phyloP scores from a whole-genome alignment of 2,113 vertebrate genomes.

The Caranx ignobilis region DNA sequence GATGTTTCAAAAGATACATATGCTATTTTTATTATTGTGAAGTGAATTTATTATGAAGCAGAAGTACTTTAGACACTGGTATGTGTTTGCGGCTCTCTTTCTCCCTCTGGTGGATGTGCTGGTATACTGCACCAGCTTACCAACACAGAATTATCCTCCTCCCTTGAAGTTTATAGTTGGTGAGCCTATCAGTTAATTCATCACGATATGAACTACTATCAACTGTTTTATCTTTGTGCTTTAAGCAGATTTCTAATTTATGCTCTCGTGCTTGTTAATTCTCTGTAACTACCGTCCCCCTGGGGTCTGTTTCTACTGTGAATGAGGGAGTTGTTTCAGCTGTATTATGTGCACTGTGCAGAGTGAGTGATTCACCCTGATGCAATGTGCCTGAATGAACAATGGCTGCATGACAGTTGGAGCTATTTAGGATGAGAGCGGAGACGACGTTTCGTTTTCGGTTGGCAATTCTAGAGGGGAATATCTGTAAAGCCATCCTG shows the following conservation, averaged over 20 bases:
- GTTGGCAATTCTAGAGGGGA: not conserved
- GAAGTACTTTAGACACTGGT: not conserved
- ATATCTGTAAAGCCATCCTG: not conserved
- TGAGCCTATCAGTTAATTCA: constrained; percentile 21
- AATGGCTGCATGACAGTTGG: constrained; percentile 3
- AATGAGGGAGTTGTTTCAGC: constrained; percentile 69
- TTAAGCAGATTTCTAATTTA: constrained; percentile 42
- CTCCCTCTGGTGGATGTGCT: constrained; percentile 69
- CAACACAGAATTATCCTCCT: constrained; percentile 30
- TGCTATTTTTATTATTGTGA: not conserved
- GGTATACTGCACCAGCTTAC: constrained; percentile 47
- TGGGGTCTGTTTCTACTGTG: constrained; percentile 66
- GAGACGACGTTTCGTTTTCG: not conserved
- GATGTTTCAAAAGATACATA: constrained; percentile 31
- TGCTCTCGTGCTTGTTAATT: constrained; percentile 16
- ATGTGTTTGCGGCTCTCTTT: constrained; percentile 27
- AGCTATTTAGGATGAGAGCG: constrained; percentile 7
- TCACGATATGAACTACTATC: constrained; percentile 23
- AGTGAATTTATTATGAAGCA: not conserved
- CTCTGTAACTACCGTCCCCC: constrained; percentile 31
- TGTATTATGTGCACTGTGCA: constrained; percentile 68
- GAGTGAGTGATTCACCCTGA: constrained; percentile 61
- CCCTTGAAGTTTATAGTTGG: not conserved
- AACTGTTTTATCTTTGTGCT: constrained; percentile 18
- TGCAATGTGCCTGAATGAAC: constrained; percentile 58